These are phyloP conservation scores for Agrochola circellaris DNA, from an alignment of 2,888 invertebrate genomes.

Conservation along the genomic window DNA sequence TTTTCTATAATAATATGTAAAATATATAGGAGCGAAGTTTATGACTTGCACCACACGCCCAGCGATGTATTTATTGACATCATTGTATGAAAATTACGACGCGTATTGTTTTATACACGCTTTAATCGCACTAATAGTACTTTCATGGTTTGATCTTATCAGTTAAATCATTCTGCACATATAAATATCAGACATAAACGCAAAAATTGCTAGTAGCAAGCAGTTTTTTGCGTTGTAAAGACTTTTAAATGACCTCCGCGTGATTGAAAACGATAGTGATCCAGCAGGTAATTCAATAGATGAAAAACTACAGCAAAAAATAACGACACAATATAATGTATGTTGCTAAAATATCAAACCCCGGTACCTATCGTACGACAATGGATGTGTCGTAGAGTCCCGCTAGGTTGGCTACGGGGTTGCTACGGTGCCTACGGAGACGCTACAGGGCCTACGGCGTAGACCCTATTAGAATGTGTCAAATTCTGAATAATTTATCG, in stretches of 20 bases:
- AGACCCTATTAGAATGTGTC: not conserved
- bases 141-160: constrained; percentile 44
- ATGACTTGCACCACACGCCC: constrained; percentile 53
- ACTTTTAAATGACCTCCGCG: not conserved
- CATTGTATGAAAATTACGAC: constrained; percentile 65
- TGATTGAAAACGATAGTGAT: not conserved
- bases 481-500: not conserved
- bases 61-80: constrained; percentile 53
- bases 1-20: not conserved
- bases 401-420: not conserved
- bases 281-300: not conserved
- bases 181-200: constrained; percentile 13
- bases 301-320: not conserved
- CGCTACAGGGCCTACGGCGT: constrained; percentile 11
- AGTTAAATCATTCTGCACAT: constrained; percentile 13
- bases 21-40: not conserved
- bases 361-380: not conserved
- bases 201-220: not conserved
- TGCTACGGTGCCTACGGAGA: constrained; percentile 5
- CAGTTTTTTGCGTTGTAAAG: constrained; percentile 1
- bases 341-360: not conserved
- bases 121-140: constrained; percentile 30
- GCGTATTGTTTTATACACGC: constrained; percentile 52
- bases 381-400: not conserved
- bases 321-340: no score